Conservation (phyloP, 1,140 invertebrate species). For the Diorhabda sublineata region DNA sequence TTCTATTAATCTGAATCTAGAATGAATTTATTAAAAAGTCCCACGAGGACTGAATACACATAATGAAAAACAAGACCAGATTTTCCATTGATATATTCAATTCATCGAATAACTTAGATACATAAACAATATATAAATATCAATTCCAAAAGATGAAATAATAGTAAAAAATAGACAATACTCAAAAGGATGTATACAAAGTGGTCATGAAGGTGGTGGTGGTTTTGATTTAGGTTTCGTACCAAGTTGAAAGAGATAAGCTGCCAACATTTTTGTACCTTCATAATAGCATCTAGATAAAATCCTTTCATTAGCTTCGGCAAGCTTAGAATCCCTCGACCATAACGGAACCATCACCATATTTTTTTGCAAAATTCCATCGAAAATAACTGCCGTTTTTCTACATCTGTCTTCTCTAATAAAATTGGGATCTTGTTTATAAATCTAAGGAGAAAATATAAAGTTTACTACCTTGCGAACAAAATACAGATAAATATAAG, state of each 20-base stretch:
- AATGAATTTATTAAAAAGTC: too few relatives aligned
- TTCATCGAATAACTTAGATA: too few relatives aligned
- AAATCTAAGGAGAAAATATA: conserved; percentile 33
- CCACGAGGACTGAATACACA: too few relatives aligned
- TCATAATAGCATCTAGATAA: conserved; percentile 38
- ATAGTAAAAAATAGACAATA: too few relatives aligned
- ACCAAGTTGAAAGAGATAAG: conserved; percentile 38
- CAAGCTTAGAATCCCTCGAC: conserved; percentile 31
- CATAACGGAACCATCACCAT: conserved; percentile 40
- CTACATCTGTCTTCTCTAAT: conserved; percentile 41
- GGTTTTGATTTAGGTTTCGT: neutral
- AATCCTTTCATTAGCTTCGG: conserved; percentile 42
- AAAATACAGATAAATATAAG: too few relatives aligned
- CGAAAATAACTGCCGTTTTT: conserved; percentile 36
- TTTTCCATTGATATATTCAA: too few relatives aligned
- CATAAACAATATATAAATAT: too few relatives aligned
- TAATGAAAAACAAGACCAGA: too few relatives aligned
- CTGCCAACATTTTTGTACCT: conserved; percentile 43
- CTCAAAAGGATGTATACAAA: too few relatives aligned
- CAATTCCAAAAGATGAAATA: too few relatives aligned
- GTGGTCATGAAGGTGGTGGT: neutral
- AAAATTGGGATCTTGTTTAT: conserved; percentile 44
- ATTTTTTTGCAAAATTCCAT: conserved; percentile 36
- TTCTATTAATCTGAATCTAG: too few relatives aligned
- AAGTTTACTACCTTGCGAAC: too few relatives aligned